Evolutionary conservation across 2,113 vertebrate species (phyloP).

Genomic region (Leptodactylus fuscus): DNA sequence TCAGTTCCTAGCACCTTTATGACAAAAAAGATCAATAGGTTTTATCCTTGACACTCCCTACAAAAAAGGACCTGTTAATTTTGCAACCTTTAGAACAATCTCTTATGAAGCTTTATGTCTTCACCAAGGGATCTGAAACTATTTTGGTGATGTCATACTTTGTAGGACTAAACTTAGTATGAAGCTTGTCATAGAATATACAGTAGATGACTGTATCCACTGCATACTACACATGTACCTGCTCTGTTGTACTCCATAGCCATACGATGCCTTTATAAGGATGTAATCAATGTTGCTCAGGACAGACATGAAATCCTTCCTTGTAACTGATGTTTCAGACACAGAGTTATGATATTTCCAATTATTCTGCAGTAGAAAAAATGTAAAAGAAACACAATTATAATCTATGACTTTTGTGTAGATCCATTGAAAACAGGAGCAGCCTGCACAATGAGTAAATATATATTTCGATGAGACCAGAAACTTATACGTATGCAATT

Average conservation of each 20-base stretch:
- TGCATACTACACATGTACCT: constrained; percentile 73
- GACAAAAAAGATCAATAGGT: background rate
- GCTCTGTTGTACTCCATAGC: constrained; percentile 88
- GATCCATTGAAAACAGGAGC: background rate
- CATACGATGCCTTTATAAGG: constrained; percentile 90
- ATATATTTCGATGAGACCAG: no score
- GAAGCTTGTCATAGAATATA: background rate
- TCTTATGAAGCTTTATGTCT: no score
- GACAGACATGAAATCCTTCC: constrained; percentile 87
- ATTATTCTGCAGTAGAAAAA: constrained; percentile 73
- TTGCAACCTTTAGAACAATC: no score
- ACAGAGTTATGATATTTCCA: constrained; percentile 96
- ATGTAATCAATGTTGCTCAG: constrained; percentile 87
- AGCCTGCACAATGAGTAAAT: no score
- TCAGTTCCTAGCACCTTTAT: no score
- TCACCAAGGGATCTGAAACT: no score
- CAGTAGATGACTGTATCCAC: background rate
- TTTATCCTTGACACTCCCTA: background rate
- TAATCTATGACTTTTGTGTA: background rate
- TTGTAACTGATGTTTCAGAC: constrained; percentile 82
- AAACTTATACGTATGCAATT: no score
- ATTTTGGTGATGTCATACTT: background rate
- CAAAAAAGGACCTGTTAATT: no score
- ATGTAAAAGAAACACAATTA: constrained; percentile 21
- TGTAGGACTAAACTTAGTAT: no score